Base-by-base conservation (phyloP, 2,797 vertebrate species). In the Cygnus olor region DNA sequence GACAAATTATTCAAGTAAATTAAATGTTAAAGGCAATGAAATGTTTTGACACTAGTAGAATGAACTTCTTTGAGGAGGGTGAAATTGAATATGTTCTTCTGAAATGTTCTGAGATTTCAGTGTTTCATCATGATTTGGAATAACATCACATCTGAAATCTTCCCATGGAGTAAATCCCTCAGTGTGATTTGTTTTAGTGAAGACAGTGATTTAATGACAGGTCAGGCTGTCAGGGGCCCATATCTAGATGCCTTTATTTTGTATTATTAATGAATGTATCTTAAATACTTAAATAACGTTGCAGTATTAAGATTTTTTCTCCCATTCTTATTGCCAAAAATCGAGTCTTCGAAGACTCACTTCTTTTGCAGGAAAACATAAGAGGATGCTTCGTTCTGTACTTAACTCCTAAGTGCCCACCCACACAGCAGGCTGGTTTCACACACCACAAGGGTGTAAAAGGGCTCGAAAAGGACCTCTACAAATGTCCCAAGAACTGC, bases 1-100 rank as follows among this genome's bases (percentile, higher is more conserved):
- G 65, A 83, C 68, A 44, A 94, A 85, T 83, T 76, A 88, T 61
- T 79, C 40, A 89, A 61, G 24, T 83, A 88, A 83, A 83, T 81
- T 25, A 44, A 56, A 70, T 17, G 6, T 51, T 80, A 20, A 92
- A 95, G 36, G 64, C 63, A 90, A 47, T 73, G 3, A 87, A 90
- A 80, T 45, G 12, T 70, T 95, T 92, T 60, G 36, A 66, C 84
- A 72, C 17, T 53, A 81, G 14, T 40, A 79, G 68, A 88, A 60
- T 21, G 9, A 89, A 53, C 25, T 13, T 86, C 28, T 70, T 76
- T 28, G 72, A 81, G 14, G 27, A 81, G 20, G 2, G 14, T 66
- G 30, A 88, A 89, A 79, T 9, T 44, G 68, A 60, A 70, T 1
- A 1, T 76, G 14, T 53, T 88, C n/a, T 79, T n/a, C 77, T 70